phyloP scores from a whole-genome alignment of 1,140 invertebrate species.

The Dinothrombium tinctorium region DNA sequence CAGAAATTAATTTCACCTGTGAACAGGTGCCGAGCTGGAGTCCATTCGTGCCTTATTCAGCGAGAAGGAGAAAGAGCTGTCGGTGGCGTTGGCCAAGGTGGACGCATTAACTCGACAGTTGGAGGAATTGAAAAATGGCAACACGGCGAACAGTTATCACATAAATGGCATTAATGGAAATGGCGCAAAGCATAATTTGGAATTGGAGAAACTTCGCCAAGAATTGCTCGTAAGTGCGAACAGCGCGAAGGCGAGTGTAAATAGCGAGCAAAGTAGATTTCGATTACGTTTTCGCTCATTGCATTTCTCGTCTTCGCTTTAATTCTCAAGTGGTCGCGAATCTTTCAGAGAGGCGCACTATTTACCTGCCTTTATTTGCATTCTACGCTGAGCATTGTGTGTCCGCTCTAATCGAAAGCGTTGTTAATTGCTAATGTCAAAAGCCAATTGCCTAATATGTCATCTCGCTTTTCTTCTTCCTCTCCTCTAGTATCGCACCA shows the following conservation, averaged over 20 bases:
- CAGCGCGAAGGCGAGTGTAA: background rate
- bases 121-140: constrained; percentile 42
- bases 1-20: too few relatives aligned
- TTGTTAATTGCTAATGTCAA: too few relatives aligned
- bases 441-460: too few relatives aligned
- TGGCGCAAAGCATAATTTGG: constrained; percentile 30
- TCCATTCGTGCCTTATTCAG: constrained; percentile 83
- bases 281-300: background rate
- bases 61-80: constrained; percentile 89
- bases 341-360: too few relatives aligned
- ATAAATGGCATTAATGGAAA: constrained; percentile 25
- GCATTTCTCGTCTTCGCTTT: background rate
- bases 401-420: too few relatives aligned
- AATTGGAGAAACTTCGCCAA: constrained; percentile 57
- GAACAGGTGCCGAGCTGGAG: too few relatives aligned
- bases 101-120: constrained; percentile 78
- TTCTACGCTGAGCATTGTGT: too few relatives aligned
- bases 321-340: too few relatives aligned
- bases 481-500: constrained; percentile 61
- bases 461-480: background rate
- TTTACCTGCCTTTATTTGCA: too few relatives aligned
- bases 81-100: constrained; percentile 76
- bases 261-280: background rate
- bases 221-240: constrained; percentile 56
- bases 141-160: too few relatives aligned